Evolutionary conservation across 2,113 vertebrate species (phyloP).

Genomic region (Gadus chalcogrammus): DNA sequence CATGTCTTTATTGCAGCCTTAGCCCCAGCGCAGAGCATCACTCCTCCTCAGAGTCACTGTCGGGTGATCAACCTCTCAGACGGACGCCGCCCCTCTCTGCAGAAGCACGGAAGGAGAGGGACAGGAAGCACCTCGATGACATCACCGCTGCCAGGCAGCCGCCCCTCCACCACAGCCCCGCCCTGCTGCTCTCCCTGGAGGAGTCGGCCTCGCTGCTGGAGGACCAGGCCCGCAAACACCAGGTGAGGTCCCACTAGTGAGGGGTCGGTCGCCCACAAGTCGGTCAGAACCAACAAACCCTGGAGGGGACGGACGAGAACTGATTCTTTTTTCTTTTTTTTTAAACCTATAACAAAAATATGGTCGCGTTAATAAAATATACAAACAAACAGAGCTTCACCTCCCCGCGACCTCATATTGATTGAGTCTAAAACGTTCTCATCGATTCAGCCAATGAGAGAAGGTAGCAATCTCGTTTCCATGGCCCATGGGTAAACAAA

Average conservation of each 20-base stretch:
- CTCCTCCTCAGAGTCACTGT: constrained; percentile 66
- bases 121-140: constrained; percentile 88
- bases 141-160: constrained; percentile 85
- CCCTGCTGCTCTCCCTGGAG: constrained; percentile 79
- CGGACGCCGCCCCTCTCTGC: constrained; percentile 52
- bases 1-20: constrained; percentile 64
- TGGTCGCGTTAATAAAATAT: too few relatives aligned
- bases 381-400: too few relatives aligned
- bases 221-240: constrained; percentile 80
- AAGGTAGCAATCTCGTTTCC: too few relatives aligned
- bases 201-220: constrained; percentile 81
- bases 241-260: constrained; percentile 66
- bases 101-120: constrained; percentile 71
- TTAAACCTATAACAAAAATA: too few relatives aligned
- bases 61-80: constrained; percentile 59
- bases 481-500: too few relatives aligned
- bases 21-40: constrained; percentile 48
- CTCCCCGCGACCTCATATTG: too few relatives aligned
- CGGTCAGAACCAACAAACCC: too few relatives aligned
- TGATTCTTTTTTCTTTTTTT: too few relatives aligned
- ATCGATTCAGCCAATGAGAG: too few relatives aligned
- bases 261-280: too few relatives aligned
- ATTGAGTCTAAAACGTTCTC: too few relatives aligned
- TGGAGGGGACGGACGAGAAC: too few relatives aligned
- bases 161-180: constrained; percentile 79